Evolutionary conservation across 2,113 vertebrate species (phyloP).

Genomic region (Bos taurus): ARS-UCD2.0 NC_037350.1:15952501-15953000

Average conservation of each 20-base stretch:
- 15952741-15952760: background rate
- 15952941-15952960: background rate
- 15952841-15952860: background rate
- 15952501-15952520: background rate
- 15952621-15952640: background rate
- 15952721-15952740: background rate
- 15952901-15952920: slow-evolving; percentile 5
- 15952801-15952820: background rate
- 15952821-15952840: background rate
- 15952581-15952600: background rate
- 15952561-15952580: background rate
- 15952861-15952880: background rate
- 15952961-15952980: background rate
- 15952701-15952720: background rate
- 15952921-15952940: background rate
- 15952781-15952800: background rate
- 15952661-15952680: background rate
- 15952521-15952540: background rate
- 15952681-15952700: background rate
- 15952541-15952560: background rate
- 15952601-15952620: background rate
- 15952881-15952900: background rate
- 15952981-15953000: background rate
- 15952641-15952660: background rate
- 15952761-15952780: background rate